A percentile compares a stretch with the other conserved stretches of the same genome.
phyloP scores from a whole-genome alignment of 2,888 invertebrate species.

The Coenonympha glycerion region DNA sequence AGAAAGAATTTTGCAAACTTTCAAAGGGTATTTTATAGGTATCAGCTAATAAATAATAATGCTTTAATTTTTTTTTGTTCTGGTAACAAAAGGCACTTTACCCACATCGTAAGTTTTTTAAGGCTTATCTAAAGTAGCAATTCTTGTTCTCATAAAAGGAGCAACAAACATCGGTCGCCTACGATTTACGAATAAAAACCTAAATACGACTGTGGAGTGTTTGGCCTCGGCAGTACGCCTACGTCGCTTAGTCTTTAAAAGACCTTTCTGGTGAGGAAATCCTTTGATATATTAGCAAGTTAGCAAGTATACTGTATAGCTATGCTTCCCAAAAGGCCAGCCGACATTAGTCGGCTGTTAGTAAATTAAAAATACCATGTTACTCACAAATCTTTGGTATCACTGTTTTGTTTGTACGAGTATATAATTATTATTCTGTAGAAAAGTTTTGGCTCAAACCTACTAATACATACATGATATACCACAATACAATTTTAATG shows the following conservation, averaged over 20 bases:
- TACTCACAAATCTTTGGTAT: too few species aligned
- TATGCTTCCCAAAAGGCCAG: background rate
- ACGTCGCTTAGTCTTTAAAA: constrained; percentile 30
- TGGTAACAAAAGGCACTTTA: background rate
- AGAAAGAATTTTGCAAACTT: too few species aligned
- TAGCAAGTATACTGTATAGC: background rate
- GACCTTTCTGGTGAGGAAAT: constrained; percentile 15
- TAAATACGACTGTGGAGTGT: constrained; percentile 32
- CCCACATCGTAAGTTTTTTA: background rate
- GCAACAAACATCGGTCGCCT: constrained; percentile 35
- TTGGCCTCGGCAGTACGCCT: constrained; percentile 62
- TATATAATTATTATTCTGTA: too few species aligned
- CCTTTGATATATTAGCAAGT: constrained; percentile 9
- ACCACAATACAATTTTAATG: too few species aligned
- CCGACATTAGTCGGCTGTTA: background rate
- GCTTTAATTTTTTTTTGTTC: too few species aligned
- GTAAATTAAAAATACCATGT: too few species aligned
- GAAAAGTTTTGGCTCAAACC: too few species aligned
- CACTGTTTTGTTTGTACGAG: too few species aligned
- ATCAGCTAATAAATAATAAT: too few species aligned
- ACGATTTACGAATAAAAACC: constrained; percentile 38
- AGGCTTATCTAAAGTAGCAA: constrained; percentile 32
- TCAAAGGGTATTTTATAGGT: too few species aligned
- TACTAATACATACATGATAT: too few species aligned
- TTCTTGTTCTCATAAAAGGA: constrained; percentile 29